Evolutionary conservation across 53 echinoderm and acorn worm genomes (phyloP).

Genomic region (Henricia sp.): DNA sequence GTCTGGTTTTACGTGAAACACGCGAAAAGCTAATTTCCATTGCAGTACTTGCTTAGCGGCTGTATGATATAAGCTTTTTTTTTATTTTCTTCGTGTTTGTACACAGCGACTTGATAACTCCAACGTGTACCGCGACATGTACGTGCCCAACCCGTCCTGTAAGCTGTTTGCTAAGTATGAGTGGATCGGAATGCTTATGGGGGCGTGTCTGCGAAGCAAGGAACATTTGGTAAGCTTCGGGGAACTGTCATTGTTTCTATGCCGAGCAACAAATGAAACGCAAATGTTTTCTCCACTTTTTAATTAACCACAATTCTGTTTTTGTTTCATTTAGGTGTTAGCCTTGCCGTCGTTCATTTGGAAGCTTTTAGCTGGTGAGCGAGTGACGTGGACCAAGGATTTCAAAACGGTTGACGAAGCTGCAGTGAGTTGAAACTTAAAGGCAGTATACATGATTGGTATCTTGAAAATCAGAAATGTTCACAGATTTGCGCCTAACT

Average conservation of each 20-base stretch:
- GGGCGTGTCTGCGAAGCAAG: conserved; percentile 93
- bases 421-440: conserved; percentile 75
- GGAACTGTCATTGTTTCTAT: not conserved
- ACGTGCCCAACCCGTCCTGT: conserved; percentile 92
- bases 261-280: not conserved
- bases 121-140: conserved; percentile 94
- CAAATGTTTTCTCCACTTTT: not conserved
- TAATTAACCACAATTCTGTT: not conserved
- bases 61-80: not conserved
- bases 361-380: conserved; percentile 90
- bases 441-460: too few relatives aligned
- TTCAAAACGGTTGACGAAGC: conserved; percentile 95
- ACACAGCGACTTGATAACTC: conserved; percentile 86
- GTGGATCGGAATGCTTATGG: conserved; percentile 98
- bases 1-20: too few relatives aligned
- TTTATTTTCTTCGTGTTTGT: not conserved
- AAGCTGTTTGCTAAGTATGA: conserved; percentile 88
- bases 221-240: conserved; percentile 85
- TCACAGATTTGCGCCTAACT: too few relatives aligned
- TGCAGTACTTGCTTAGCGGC: too few relatives aligned
- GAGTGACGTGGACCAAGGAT: conserved; percentile 92
- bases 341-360: conserved; percentile 94
- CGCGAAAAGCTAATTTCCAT: too few relatives aligned
- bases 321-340: conserved; percentile 74
- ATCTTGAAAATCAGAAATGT: too few relatives aligned